Percentiles rank a stretch among this genome's conserved stretches.
Evolutionary conservation across 2,797 vertebrate species (phyloP).

Genomic region (Poecilia velifera): DNA sequence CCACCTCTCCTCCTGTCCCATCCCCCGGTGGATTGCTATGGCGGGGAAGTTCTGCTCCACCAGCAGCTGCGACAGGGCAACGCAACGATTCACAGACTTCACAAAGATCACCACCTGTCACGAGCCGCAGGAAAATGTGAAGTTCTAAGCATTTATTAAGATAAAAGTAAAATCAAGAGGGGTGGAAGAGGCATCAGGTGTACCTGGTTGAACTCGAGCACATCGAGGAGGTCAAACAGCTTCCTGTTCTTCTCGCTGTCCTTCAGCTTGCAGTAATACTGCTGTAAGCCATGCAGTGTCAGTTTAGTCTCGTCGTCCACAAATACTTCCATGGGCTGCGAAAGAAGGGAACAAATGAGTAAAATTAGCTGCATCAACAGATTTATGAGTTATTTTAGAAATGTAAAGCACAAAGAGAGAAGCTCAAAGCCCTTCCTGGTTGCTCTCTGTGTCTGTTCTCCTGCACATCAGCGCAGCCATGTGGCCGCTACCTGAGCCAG

Average conservation of each 20-base stretch:
- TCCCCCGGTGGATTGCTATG: constrained; percentile 88
- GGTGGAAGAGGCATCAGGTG: not conserved
- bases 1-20: constrained; percentile 89
- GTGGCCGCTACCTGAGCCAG: constrained; percentile 2
- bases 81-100: constrained; percentile 88
- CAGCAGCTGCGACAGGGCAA: constrained; percentile 88
- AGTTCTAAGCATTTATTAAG: not conserved
- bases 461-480: constrained; percentile 29
- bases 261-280: constrained; percentile 93
- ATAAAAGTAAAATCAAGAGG: not conserved
- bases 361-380: constrained; percentile 13
- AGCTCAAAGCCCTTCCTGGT: not conserved
- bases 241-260: constrained; percentile 93
- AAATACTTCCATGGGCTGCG: constrained; percentile 92
- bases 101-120: constrained; percentile 88
- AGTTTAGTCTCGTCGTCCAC: constrained; percentile 94
- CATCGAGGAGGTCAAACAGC: constrained; percentile 90
- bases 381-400: not conserved
- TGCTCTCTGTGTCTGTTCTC: constrained; percentile 36
- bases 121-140: constrained; percentile 11
- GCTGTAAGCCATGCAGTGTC: constrained; percentile 90
- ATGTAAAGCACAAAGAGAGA: not conserved
- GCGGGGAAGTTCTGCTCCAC: constrained; percentile 92
- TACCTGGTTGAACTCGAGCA: constrained; percentile 93
- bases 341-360: constrained; percentile 19